Evolutionary conservation across 2,888 invertebrate genomes (phyloP), one percentile per base, ranked within the genome.

Genomic region (Lingula anatina): DNA sequence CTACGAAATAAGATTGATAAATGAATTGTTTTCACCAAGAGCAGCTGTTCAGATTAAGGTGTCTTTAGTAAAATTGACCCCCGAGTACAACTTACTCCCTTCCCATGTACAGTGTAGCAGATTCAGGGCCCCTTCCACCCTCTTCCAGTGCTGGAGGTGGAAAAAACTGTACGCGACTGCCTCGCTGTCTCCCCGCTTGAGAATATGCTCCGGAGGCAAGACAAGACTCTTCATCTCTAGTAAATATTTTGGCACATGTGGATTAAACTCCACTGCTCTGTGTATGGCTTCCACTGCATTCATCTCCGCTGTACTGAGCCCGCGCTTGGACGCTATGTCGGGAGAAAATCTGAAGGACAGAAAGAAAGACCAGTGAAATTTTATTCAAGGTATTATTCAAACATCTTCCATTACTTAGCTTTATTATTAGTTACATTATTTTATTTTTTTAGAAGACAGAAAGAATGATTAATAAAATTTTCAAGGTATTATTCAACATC

Each of bases 121-220:
- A 77, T 90, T 89, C 41, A 96, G 80, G 23, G 95, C 95, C n/a
- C 93, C 93, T 63, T 92, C 93, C 57, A 95, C 89, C 62, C 88
- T 85, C 78, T 93, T 94, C 97, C 97, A 97, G 80, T 97, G 96
- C 49, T 87, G 84, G 54, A 97, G 80, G 79, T 97, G 96, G 77
- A 89, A 93, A 80, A 97, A 97, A 12, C 94, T 87, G 79, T 97
- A 97, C 1, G 95, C 92, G 51, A 97, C 83, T 1, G 96, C 96
- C 80, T 97, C 97, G 51, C 92, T 92, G 79, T 96, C 96, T 15
- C 96, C 97, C 59, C 95, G 83, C 78, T 92, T 93, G 54, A 97
- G 80, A 67, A 96, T 89, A 78, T 97, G 97, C 80, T 97, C 97
- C 1, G 97, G 94, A 47, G 97, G 96, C 70, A 96, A 81, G 60